A percentile compares a stretch with the other conserved stretches of the same genome.
These are phyloP conservation scores for Caiman crocodilus DNA, from an alignment of 2,797 vertebrate genomes.

Conservation along the genomic window DNA sequence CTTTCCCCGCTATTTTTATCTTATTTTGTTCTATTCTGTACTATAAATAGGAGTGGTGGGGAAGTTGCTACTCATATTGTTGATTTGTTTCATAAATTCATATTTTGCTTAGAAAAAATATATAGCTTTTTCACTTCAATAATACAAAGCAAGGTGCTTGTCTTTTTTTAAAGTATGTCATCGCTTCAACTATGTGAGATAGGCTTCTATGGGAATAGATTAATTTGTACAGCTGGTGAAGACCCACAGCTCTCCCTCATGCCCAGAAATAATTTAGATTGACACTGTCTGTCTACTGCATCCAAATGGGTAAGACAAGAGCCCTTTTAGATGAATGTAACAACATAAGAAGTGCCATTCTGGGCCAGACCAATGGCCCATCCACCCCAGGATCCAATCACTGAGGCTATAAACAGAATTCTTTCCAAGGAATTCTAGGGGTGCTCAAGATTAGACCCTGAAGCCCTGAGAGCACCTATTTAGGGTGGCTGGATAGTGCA, in stretches of 20 bases:
- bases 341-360: too few species aligned
- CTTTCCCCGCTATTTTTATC: neutral
- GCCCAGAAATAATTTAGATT: neutral
- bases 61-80: neutral
- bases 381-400: too few species aligned
- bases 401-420: too few species aligned
- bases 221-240: neutral
- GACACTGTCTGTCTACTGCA: neutral
- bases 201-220: neutral
- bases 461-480: too few species aligned
- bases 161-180: too few species aligned
- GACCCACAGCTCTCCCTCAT: neutral
- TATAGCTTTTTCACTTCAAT: neutral
- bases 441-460: too few species aligned
- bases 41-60: neutral
- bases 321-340: neutral
- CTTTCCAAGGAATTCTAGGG: too few species aligned
- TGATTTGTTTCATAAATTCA: neutral
- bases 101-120: neutral
- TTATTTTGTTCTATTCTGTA: neutral
- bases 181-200: neutral
- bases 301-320: neutral
- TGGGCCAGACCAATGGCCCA: too few species aligned
- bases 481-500: too few species aligned
- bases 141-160: constrained; percentile 1